Conservation (phyloP, 1,140 invertebrate species). For the Homalodisca vitripennis region DNA sequence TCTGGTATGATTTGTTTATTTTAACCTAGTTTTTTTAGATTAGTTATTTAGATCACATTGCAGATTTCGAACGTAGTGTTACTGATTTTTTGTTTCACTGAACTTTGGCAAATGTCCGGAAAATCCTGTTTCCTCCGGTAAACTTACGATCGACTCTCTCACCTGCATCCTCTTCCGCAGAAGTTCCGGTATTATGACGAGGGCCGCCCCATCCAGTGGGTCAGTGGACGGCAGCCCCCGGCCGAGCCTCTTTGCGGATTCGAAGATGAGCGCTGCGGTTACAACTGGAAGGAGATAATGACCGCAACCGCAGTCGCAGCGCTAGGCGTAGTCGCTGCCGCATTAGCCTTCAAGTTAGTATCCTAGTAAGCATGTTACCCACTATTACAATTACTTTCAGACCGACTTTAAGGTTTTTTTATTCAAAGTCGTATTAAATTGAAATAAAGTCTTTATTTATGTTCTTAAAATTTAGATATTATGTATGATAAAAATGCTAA, state of each 20-base stretch:
- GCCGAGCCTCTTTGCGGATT: conserved; percentile 78
- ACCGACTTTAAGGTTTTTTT: too few species aligned
- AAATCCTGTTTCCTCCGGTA: too few species aligned
- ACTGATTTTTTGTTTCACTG: too few species aligned
- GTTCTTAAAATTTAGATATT: background rate
- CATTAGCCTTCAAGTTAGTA: conserved; percentile 61
- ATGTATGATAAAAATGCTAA: background rate
- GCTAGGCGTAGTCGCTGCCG: conserved; percentile 57
- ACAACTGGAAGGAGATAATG: conserved; percentile 56
- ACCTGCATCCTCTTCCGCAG: conserved; percentile 49
- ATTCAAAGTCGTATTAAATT: too few species aligned
- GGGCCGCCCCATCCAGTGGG: conserved; percentile 68
- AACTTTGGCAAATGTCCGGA: too few species aligned
- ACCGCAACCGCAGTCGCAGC: conserved; percentile 56
- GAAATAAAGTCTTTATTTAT: too few species aligned
- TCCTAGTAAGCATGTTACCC: conserved; percentile 15
- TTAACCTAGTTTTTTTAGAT: too few species aligned
- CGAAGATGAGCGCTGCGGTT: conserved; percentile 62
- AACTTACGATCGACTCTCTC: too few species aligned
- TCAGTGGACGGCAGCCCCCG: conserved; percentile 63
- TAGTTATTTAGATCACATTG: too few species aligned
- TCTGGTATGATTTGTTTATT: too few species aligned
- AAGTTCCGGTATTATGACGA: conserved; percentile 62
- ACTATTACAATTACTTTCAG: conserved; percentile 20
- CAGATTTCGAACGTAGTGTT: too few species aligned